Evolutionary conservation across 2,113 vertebrate species (phyloP).

Genomic region (Montifringilla adamsi): DNA sequence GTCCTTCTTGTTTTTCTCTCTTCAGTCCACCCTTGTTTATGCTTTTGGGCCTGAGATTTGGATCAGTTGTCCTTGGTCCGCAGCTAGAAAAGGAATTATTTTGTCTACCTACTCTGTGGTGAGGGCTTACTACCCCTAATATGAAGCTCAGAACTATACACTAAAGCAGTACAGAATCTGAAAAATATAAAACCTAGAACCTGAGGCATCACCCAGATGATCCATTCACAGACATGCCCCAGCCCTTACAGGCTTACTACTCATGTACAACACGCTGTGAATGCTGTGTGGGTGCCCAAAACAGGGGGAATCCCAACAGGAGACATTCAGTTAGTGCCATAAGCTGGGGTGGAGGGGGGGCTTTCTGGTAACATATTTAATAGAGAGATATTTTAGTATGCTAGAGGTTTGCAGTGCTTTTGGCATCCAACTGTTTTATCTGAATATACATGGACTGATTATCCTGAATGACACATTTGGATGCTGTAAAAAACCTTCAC

Average conservation of each 20-base stretch:
- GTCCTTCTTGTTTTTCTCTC: background rate
- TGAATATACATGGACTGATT: background rate
- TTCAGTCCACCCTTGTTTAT: background rate
- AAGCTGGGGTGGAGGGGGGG: fast-evolving
- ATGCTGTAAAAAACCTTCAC: background rate
- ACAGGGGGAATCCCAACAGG: background rate
- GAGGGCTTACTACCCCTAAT: background rate
- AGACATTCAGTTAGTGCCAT: background rate
- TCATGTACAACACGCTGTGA: fast-evolving
- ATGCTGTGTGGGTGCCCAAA: background rate
- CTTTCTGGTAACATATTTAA: background rate
- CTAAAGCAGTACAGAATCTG: background rate
- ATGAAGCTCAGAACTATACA: background rate
- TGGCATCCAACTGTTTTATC: background rate
- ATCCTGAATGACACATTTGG: background rate
- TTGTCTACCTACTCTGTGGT: background rate
- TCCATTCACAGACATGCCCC: fast-evolving
- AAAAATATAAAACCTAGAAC: background rate
- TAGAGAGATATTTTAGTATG: background rate
- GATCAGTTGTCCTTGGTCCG: background rate
- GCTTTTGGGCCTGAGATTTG: background rate
- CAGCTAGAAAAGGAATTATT: background rate
- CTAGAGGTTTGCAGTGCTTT: background rate
- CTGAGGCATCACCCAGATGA: background rate
- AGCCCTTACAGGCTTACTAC: background rate